Evolutionary conservation across 1,140 invertebrate species (phyloP).

Genomic region (Onthophagus taurus): DNA sequence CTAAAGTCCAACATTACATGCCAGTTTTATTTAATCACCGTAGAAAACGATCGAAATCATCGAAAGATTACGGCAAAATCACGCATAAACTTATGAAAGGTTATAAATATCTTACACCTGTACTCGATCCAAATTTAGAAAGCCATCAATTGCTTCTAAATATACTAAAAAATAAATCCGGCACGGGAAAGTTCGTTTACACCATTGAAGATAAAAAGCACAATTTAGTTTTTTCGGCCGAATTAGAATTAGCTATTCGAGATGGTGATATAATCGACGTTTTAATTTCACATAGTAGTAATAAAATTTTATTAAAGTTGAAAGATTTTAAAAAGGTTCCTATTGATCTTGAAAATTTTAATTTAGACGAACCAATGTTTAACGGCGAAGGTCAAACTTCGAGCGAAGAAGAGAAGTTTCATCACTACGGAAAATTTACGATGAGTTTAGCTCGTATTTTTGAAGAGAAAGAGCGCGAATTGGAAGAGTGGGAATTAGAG

Average conservation of each 20-base stretch:
- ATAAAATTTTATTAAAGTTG: conserved; percentile 61
- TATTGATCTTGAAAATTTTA: conserved; percentile 55
- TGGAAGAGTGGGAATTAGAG: conserved; percentile 47
- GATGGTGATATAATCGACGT: conserved; percentile 68
- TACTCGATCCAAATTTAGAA: conserved; percentile 52
- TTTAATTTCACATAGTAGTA: conserved; percentile 62
- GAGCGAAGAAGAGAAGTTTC: conserved; percentile 50
- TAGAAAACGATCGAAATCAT: conserved; percentile 52
- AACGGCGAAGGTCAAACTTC: conserved; percentile 49
- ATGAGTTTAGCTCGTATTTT: conserved; percentile 62
- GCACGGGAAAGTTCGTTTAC: conserved; percentile 58
- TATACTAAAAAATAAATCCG: conserved; percentile 51
- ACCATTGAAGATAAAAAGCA: conserved; percentile 61
- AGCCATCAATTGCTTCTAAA: conserved; percentile 50
- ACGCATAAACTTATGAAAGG: conserved; percentile 56
- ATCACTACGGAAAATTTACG: conserved; percentile 45
- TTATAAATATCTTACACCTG: conserved; percentile 64
- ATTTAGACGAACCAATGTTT: conserved; percentile 47
- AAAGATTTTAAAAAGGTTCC: conserved; percentile 62
- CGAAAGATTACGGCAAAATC: conserved; percentile 51
- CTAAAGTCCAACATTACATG: conserved; percentile 69
- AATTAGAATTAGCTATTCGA: conserved; percentile 63
- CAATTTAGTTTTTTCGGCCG: conserved; percentile 63
- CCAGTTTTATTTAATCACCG: conserved; percentile 57
- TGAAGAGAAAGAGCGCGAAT: conserved; percentile 61